Evolutionary conservation across 1,140 invertebrate genomes (phyloP).

Genomic region (Batillaria attramentaria): DNA sequence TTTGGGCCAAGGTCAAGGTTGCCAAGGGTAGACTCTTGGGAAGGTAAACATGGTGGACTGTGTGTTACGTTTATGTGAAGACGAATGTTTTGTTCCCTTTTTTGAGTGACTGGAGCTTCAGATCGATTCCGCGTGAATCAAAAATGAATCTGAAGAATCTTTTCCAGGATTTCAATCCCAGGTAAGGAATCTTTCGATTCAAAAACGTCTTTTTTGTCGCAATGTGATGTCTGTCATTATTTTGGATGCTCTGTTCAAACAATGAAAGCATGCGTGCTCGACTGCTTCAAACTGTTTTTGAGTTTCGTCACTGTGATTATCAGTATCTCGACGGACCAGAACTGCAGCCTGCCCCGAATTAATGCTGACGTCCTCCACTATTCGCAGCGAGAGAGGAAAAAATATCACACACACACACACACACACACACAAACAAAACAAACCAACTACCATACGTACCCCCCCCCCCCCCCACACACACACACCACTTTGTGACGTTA

Average conservation of each 20-base stretch:
- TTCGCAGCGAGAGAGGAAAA: background rate
- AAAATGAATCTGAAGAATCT: constrained; percentile 65
- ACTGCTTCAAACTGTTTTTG: background rate
- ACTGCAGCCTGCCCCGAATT: background rate
- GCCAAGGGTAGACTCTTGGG: background rate
- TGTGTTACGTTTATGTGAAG: background rate
- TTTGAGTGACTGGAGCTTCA: background rate
- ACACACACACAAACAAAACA: background rate
- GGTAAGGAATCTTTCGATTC: constrained; percentile 57
- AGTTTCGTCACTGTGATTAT: no score
- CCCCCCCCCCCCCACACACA: no score
- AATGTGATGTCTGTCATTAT: background rate
- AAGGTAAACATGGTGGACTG: constrained; percentile 19
- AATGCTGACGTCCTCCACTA: no score
- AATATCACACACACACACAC: background rate
- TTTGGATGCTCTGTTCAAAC: background rate
- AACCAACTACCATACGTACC: background rate
- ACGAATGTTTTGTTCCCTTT: background rate
- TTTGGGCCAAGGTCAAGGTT: background rate
- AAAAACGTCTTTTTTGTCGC: background rate
- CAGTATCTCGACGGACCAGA: background rate
- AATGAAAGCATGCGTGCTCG: background rate
- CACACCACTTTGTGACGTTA: no score
- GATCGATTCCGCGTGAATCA: background rate
- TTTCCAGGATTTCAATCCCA: constrained; percentile 69